These are phyloP conservation scores for Tapirus indicus DNA, from an alignment of 2,797 vertebrate genomes.

Conservation along the genomic window DNA sequence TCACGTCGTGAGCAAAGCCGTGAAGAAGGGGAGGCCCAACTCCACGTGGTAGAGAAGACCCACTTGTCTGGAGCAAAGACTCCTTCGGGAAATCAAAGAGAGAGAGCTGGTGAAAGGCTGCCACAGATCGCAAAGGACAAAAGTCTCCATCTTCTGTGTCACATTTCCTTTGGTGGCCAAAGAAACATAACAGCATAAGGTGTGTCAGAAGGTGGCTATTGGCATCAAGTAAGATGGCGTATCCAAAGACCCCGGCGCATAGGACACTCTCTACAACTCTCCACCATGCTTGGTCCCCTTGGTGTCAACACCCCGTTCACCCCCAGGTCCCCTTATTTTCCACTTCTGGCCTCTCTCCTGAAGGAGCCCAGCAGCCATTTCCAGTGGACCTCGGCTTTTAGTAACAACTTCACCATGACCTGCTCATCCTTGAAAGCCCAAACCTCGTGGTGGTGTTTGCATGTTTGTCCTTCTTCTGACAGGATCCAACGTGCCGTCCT, in stretches of 20 bases:
- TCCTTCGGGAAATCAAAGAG: neutral
- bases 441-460: rapidly evolving
- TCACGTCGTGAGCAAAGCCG: rapidly evolving
- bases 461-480: neutral
- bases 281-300: neutral
- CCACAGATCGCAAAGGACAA: rapidly evolving
- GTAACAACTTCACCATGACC: neutral
- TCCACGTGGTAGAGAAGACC: rapidly evolving
- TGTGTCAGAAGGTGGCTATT: neutral
- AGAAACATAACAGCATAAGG: neutral
- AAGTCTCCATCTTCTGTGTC: rapidly evolving
- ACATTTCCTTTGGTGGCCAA: neutral
- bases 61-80: rapidly evolving
- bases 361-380: neutral
- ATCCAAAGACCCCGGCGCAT: neutral
- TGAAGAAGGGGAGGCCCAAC: rapidly evolving
- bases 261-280: rapidly evolving
- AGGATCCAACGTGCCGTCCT: neutral
- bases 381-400: neutral
- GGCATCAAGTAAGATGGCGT: rapidly evolving
- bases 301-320: too few species aligned
- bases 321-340: rapidly evolving
- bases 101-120: rapidly evolving
- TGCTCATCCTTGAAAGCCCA: neutral
- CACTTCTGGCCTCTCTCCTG: too few species aligned